phyloP scores from a whole-genome alignment of 2,113 vertebrate genomes.

The Cervus canadensis region DNA sequence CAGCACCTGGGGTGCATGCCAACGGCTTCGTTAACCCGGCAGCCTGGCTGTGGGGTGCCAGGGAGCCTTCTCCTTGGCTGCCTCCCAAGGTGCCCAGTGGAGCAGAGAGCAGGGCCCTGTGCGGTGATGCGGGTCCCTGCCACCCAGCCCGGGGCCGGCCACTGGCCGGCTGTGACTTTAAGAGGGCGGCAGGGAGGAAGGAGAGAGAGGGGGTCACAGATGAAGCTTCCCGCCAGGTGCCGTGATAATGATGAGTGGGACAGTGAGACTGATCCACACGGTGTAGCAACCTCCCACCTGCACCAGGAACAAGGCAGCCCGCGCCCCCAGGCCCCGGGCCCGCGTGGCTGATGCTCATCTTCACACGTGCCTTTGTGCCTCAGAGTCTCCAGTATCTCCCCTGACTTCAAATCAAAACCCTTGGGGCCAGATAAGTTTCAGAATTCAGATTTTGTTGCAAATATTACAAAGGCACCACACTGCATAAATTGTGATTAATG shows the following conservation, averaged over 20 bases:
- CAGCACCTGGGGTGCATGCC: background rate
- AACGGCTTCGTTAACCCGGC: background rate
- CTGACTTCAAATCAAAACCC: background rate
- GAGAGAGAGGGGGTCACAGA: background rate
- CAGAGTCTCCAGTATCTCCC: background rate
- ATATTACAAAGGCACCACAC: background rate
- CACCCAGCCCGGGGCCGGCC: rapidly evolving
- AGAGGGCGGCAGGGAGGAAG: background rate
- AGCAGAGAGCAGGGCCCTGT: background rate
- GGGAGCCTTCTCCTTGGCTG: background rate
- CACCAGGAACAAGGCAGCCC: background rate
- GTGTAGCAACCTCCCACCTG: rapidly evolving
- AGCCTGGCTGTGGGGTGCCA: background rate
- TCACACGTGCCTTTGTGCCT: rapidly evolving
- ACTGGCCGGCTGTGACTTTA: background rate
- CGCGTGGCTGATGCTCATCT: rapidly evolving
- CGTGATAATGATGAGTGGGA: rapidly evolving
- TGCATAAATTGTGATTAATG: background rate
- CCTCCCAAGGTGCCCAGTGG: background rate
- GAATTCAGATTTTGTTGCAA: background rate
- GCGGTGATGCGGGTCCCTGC: background rate
- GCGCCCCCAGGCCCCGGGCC: background rate
- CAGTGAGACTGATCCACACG: rapidly evolving
- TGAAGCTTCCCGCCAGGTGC: background rate
- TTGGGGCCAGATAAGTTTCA: background rate